Base-by-base conservation (phyloP, 2,797 vertebrate species). In the Phalanger gymnotis region DNA sequence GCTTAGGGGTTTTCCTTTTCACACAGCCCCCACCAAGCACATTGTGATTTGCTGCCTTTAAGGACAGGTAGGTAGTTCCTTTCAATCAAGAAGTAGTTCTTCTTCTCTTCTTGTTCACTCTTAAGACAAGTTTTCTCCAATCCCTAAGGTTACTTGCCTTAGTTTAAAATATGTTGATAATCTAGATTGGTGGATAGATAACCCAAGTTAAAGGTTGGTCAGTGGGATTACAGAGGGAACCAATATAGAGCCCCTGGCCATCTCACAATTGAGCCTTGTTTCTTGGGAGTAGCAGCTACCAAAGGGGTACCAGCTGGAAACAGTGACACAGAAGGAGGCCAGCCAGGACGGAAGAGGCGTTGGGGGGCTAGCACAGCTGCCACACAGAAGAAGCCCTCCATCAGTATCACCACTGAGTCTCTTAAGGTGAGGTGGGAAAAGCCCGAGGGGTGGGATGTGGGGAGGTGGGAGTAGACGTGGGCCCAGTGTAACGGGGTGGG, bases 331-430 rank as follows among this genome's bases (percentile, higher is more conserved):
- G 96, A 99, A 1, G 99, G 98, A 91, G 98, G 98, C 2, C 99
- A 98, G 57, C 99, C 99, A 0, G 99, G 99, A 91, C 99, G 99
- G 97, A 99, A 99, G 97, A 99, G 99, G 95, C 99, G 99, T 66
- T 99, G 99, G 99, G 99, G 99, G 73, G 99, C 99, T 97, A 99
- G 99, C 98, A 99, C 99, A 0, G 99, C 99, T 0, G 98, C 99
- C 94, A 99, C 99, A 0, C 98, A 99, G 95, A 99, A 99, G 99
- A 99, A 99, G 95, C 99, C 99, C 0, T 99, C 99, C 16, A 99
- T 99, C 98, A 99, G 99, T 98, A 99, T 99, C 98, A 99, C 99
- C 97, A 99, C 99, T 0, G 99, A 99, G 40, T 99, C 99, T 0
- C 98, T 99, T 92, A 99, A 99, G 99, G 99, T 99, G 99, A 95